Evolutionary conservation across 2,113 vertebrate species (phyloP).

Genomic region (Channa maculata): DNA sequence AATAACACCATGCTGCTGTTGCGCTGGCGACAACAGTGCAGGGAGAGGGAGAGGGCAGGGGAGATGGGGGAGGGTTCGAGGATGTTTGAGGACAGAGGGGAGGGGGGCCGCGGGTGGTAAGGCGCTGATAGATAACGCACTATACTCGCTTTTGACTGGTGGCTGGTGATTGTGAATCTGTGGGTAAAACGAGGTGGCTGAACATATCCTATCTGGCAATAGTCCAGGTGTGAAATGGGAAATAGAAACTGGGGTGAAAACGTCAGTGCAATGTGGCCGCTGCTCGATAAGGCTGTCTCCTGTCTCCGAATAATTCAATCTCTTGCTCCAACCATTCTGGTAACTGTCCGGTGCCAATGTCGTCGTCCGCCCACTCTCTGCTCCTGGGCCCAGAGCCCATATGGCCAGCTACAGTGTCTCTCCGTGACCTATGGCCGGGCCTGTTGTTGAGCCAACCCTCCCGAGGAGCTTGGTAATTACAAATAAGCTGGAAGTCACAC

Average conservation of each 20-base stretch:
- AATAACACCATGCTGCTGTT: conserved; percentile 57
- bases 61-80: background rate
- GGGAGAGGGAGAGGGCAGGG: background rate
- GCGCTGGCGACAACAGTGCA: conserved; percentile 27
- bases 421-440: conserved; percentile 56
- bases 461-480: conserved; percentile 66
- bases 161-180: conserved; percentile 57
- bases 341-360: conserved; percentile 34
- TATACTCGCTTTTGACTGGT: conserved; percentile 60
- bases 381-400: conserved; percentile 55
- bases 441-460: conserved; percentile 68
- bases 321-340: conserved; percentile 32
- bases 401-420: conserved; percentile 60
- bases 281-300: conserved; percentile 72
- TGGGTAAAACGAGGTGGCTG: conserved; percentile 51
- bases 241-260: conserved; percentile 69
- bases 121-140: conserved; percentile 65
- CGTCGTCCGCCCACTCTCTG: conserved; percentile 39
- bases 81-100: conserved; percentile 1
- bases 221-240: conserved; percentile 78
- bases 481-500: conserved; percentile 70
- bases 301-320: conserved; percentile 67
- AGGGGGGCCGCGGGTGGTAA: conserved; percentile 35
- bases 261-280: conserved; percentile 59
- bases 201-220: conserved; percentile 67